These are phyloP conservation scores for Clavelina lepadiformis DNA, from an alignment of 23 tunicate species.

Conservation along the genomic window DNA sequence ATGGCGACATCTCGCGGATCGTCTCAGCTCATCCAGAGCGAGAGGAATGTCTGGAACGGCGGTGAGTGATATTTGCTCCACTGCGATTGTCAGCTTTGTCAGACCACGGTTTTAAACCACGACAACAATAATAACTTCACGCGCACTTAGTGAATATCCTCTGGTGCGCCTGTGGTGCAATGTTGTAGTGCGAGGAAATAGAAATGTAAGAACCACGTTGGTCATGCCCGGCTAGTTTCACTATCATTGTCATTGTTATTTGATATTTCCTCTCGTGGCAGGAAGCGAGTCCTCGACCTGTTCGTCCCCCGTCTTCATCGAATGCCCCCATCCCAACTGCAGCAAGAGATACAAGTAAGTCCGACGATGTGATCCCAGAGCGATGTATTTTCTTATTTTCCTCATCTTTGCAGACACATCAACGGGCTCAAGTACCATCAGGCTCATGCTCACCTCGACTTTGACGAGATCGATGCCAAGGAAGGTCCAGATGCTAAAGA, in stretches of 20 bases:
- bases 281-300: constrained; percentile 85
- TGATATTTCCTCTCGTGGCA: no score
- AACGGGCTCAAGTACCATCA: constrained; percentile 74
- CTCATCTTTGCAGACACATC: constrained; percentile 30
- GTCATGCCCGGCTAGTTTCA: no score
- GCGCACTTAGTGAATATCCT: no score
- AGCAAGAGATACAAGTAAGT: constrained; percentile 75
- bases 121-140: no score
- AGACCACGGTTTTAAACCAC: no score
- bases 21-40: not conserved
- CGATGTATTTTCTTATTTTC: not conserved
- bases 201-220: no score
- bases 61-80: constrained; percentile 4
- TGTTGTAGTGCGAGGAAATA: no score
- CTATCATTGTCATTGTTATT: no score
- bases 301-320: constrained; percentile 81
- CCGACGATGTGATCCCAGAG: not conserved
- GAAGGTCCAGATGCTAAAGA: constrained; percentile 4
- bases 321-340: constrained; percentile 79
- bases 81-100: no score
- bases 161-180: no score
- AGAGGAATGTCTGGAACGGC: constrained; percentile 11
- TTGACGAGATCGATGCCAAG: constrained; percentile 8
- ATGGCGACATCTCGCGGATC: constrained; percentile 44
- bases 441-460: constrained; percentile 69